Conservation (phyloP, 2,797 vertebrate genomes). For the Gallinago solitaria region DNA sequence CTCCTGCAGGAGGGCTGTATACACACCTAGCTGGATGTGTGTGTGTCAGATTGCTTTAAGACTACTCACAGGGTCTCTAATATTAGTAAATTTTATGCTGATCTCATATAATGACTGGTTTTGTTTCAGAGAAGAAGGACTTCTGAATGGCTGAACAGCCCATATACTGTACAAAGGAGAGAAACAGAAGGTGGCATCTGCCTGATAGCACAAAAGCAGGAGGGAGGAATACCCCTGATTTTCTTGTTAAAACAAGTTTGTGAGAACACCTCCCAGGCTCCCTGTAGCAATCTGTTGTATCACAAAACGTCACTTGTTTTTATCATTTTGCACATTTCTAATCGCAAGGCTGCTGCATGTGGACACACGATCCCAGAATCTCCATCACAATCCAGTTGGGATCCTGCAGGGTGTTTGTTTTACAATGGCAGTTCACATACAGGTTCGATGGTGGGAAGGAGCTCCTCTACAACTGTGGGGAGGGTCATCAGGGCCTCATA, state of each 20-base stretch:
- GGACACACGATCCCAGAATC: not conserved
- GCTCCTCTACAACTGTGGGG: not conserved
- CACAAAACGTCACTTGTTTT: not conserved
- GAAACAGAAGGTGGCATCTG: not conserved
- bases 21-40: not conserved
- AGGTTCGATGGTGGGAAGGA: not conserved
- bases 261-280: not conserved
- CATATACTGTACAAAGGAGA: not conserved
- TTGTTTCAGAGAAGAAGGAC: not conserved
- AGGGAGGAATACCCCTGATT: not conserved
- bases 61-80: not conserved
- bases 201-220: not conserved
- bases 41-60: not conserved
- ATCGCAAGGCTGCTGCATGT: not conserved
- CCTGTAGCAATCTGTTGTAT: not conserved
- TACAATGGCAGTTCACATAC: not conserved
- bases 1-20: not conserved
- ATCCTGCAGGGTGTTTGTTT: not conserved
- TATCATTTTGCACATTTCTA: not conserved
- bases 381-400: not conserved
- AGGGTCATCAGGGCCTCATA: fast-evolving
- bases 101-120: not conserved
- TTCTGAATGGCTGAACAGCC: not conserved
- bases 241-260: not conserved
- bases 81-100: not conserved